Evolutionary conservation across 1,140 invertebrate species (phyloP).

Genomic region (Schlechtendalia chinensis): DNA sequence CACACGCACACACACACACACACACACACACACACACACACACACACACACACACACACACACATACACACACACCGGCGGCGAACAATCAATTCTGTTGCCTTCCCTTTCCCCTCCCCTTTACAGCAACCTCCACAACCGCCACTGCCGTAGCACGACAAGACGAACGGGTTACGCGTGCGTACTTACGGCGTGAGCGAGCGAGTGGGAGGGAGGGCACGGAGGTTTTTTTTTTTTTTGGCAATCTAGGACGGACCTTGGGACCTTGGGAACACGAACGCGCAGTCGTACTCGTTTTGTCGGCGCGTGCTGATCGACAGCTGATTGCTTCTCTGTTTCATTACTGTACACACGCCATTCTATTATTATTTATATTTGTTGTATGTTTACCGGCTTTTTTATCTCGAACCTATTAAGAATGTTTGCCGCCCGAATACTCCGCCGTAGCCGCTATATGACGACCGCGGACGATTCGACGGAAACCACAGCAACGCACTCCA

Average conservation of each 20-base stretch:
- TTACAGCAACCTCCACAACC: too few relatives aligned
- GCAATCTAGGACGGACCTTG: constrained; percentile 49
- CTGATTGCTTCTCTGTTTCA: constrained; percentile 1
- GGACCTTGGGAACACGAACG: constrained; percentile 44
- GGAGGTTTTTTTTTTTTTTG: constrained; percentile 39
- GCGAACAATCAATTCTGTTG: constrained; percentile 13
- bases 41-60: too few relatives aligned
- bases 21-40: neutral
- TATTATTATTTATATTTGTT: neutral
- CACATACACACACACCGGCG: neutral
- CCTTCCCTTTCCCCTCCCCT: neutral
- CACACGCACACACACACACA: neutral
- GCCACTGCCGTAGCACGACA: neutral
- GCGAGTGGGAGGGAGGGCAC: constrained; percentile 30
- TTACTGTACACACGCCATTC: neutral
- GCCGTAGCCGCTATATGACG: neutral
- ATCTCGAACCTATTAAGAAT: neutral
- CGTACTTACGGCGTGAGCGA: neutral
- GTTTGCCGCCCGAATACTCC: neutral
- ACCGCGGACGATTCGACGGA: neutral
- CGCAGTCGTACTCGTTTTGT: constrained; percentile 48
- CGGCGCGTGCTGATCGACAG: constrained; percentile 46
- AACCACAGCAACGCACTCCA: neutral
- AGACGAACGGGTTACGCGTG: constrained; percentile 20
- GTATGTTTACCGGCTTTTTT: neutral